A percentile compares a stretch with the other conserved stretches of the same genome.
Conservation (phyloP, 2,888 invertebrate genomes). For the Brachyopa scutellaris region DNA sequence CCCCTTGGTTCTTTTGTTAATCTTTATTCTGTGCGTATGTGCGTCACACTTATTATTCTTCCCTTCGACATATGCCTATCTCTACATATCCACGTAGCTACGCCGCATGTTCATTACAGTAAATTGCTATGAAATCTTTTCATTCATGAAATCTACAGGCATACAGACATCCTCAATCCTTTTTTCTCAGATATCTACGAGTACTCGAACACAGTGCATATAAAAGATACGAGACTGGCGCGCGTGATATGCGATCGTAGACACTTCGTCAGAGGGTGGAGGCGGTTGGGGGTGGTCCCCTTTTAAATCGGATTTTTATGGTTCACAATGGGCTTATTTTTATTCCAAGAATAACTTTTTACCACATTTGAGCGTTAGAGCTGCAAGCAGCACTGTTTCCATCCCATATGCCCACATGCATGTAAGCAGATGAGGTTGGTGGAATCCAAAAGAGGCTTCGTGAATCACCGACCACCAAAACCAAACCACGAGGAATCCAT, state of each 20-base stretch:
- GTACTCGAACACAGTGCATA: too few species aligned
- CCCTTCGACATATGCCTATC: constrained; percentile 8
- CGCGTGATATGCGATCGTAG: constrained; percentile 49
- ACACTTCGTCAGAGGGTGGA: constrained; percentile 1
- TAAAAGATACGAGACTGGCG: constrained; percentile 3
- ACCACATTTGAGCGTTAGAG: constrained; percentile 46
- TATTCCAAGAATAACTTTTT: constrained; percentile 61
- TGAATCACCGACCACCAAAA: constrained; percentile 49
- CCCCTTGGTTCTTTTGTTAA: constrained; percentile 18
- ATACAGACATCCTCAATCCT: constrained; percentile 32
- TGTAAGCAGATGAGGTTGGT: neutral
- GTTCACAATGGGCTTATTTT: constrained; percentile 39
- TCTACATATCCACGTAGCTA: neutral
- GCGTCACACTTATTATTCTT: constrained; percentile 38
- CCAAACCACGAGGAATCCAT: constrained; percentile 61
- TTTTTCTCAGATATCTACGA: too few species aligned
- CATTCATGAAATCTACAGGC: constrained; percentile 53
- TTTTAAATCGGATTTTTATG: constrained; percentile 41
- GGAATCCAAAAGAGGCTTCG: constrained; percentile 17
- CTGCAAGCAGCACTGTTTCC: neutral
- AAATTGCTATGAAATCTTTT: constrained; percentile 52
- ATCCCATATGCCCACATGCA: constrained; percentile 13
- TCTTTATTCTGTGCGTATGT: constrained; percentile 31
- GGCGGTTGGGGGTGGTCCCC: neutral
- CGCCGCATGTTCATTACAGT: constrained; percentile 13